Evolutionary conservation across 1,140 invertebrate species (phyloP).

Genomic region (Semibalanus balanoides): DNA sequence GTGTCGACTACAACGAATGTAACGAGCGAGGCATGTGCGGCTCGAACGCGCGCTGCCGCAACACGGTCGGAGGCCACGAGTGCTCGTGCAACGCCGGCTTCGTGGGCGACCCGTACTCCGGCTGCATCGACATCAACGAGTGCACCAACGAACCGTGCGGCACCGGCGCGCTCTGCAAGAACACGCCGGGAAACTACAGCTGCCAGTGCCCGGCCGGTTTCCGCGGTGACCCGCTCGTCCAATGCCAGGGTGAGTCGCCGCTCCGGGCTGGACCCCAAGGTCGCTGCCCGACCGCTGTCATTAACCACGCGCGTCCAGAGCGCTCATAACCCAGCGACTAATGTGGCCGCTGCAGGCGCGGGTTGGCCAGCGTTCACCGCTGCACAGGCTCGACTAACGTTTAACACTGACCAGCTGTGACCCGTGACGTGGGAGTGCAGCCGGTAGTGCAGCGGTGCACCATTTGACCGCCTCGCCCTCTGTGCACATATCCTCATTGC

Average conservation of each 20-base stretch:
- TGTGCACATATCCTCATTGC: neutral
- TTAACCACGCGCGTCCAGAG: neutral
- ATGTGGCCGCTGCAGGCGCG: neutral
- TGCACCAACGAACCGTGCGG: conserved; percentile 53
- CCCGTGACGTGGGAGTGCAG: no score
- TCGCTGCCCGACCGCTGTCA: neutral
- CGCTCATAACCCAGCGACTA: neutral
- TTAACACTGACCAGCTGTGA: neutral
- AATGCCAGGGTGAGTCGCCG: conserved; percentile 26
- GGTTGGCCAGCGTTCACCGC: no score
- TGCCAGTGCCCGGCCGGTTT: conserved; percentile 62
- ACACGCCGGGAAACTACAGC: conserved; percentile 52
- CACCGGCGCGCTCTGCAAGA: conserved; percentile 51
- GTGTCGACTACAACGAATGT: conserved; percentile 72
- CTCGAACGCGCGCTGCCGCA: conserved; percentile 50
- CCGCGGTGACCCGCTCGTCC: conserved; percentile 47
- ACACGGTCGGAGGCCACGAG: conserved; percentile 56
- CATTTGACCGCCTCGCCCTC: neutral
- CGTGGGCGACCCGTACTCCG: conserved; percentile 49
- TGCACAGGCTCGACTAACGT: no score
- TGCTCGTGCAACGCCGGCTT: conserved; percentile 70
- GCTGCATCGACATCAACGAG: conserved; percentile 53
- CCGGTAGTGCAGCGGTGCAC: no score
- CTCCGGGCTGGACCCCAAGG: no score
- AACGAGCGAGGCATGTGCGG: conserved; percentile 43